Conservation (phyloP, 1,140 invertebrate genomes). For the Lordiphosa mommai region DNA sequence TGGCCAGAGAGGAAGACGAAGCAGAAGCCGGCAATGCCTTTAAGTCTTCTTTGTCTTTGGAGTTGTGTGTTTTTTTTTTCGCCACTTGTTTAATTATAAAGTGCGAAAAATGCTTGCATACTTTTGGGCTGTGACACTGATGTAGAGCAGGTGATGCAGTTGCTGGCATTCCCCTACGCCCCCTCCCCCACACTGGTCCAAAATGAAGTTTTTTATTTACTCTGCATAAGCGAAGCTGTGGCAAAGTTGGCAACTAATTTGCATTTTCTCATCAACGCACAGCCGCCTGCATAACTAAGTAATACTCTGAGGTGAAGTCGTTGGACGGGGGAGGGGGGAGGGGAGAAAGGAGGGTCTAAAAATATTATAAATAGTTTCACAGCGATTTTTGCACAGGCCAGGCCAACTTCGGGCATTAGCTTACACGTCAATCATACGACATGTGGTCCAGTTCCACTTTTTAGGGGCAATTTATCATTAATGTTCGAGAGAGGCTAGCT, state of each 20-base stretch:
- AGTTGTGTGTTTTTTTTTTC: conserved; percentile 1
- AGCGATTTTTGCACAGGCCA: conserved; percentile 53
- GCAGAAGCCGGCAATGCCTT: conserved; percentile 19
- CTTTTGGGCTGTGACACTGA: conserved; percentile 71
- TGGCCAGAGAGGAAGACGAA: conserved; percentile 4
- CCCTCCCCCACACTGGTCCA: background rate
- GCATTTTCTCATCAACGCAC: conserved; percentile 73
- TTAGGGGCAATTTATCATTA: conserved; percentile 64
- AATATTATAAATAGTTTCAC: conserved; percentile 66
- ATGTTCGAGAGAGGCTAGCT: conserved; percentile 16
- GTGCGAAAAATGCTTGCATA: conserved; percentile 76
- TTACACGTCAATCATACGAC: conserved; percentile 71
- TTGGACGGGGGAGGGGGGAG: background rate
- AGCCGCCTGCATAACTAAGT: conserved; percentile 65
- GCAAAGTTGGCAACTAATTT: conserved; percentile 74
- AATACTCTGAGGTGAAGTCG: conserved; percentile 18
- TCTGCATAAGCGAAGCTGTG: conserved; percentile 33
- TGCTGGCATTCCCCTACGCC: background rate
- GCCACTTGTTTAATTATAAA: conserved; percentile 74
- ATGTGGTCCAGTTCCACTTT: conserved; percentile 50
- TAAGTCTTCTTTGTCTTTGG: conserved; percentile 61
- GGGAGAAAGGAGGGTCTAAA: conserved; percentile 20
- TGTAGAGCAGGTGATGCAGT: conserved; percentile 65
- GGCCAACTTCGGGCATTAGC: conserved; percentile 47
- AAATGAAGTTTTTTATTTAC: conserved; percentile 25